Percentiles rank a stretch among this genome's conserved stretches.
Conservation (phyloP, 2,113 vertebrate species). For the Fulica atra region DNA sequence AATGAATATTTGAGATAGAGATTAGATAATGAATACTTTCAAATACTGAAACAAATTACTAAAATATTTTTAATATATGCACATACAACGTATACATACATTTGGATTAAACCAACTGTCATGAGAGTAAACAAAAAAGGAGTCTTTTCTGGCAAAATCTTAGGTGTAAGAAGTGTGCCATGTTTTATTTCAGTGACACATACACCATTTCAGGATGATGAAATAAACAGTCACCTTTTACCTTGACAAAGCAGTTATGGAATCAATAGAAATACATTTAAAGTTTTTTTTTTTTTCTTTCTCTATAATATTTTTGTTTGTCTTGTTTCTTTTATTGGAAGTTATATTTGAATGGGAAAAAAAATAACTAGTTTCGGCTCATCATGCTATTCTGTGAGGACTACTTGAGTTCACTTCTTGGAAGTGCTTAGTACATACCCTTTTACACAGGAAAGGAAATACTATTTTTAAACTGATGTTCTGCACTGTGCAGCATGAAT, state of each 20-base stretch:
- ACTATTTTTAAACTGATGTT: background rate
- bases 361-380: background rate
- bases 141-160: background rate
- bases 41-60: background rate
- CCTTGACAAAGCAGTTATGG: background rate
- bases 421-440: background rate
- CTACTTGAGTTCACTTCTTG: background rate
- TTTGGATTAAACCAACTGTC: background rate
- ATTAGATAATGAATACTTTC: background rate
- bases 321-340: background rate
- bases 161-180: background rate
- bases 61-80: background rate
- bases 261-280: background rate
- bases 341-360: background rate
- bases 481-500: background rate
- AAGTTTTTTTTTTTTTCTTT: background rate
- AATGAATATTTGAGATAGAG: background rate
- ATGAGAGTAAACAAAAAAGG: background rate
- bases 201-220: background rate
- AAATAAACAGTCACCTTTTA: background rate
- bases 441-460: background rate
- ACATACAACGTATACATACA: background rate
- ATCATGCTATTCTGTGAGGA: background rate
- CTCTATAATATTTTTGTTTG: background rate
- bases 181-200: background rate